These are phyloP conservation scores for Loris lydekkerianus DNA, from an alignment of 2,797 vertebrate species.

Conservation along the genomic window DNA sequence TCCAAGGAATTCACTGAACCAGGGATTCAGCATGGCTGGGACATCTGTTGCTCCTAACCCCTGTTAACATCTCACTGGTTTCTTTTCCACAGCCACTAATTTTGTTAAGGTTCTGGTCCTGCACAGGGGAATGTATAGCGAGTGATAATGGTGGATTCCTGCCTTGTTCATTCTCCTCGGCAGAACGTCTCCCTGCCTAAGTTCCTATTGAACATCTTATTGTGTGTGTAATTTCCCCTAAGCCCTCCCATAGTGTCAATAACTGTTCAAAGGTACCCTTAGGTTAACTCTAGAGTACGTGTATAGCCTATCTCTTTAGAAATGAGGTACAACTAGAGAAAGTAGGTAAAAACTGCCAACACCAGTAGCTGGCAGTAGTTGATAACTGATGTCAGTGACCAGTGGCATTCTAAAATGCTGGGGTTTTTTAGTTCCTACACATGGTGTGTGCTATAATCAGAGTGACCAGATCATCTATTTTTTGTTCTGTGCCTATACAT, in stretches of 20 bases:
- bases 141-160: not conserved
- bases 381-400: not conserved
- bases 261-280: not conserved
- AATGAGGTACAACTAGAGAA: conserved; percentile 29
- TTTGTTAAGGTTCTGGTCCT: conserved; percentile 31
- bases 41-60: not conserved
- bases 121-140: not conserved
- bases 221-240: not conserved
- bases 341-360: conserved; percentile 36
- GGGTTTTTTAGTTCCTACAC: not conserved
- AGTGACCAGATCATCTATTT: not conserved
- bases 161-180: not conserved
- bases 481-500: not conserved
- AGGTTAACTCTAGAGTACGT: not conserved
- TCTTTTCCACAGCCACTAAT: not conserved
- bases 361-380: not conserved
- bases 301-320: not conserved
- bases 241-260: not conserved
- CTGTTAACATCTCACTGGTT: not conserved
- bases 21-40: not conserved
- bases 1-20: not conserved
- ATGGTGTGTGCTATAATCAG: not conserved
- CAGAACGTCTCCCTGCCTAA: not conserved
- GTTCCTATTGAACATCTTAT: not conserved
- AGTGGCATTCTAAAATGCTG: not conserved